Evolutionary conservation across 2,113 vertebrate species (phyloP).

Genomic region (Archocentrus centrarchus): DNA sequence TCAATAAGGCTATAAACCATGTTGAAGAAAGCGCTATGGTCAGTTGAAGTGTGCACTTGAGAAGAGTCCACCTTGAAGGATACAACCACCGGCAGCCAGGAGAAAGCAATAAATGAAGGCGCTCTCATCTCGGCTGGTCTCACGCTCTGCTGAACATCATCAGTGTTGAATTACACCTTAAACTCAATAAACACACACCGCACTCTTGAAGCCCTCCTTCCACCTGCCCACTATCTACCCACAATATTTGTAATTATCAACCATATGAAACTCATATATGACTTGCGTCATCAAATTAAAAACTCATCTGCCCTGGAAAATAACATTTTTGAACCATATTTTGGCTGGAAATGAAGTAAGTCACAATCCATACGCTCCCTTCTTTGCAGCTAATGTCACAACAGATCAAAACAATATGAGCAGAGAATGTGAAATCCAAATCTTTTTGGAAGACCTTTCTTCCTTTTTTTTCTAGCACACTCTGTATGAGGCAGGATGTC

Average conservation of each 20-base stretch:
- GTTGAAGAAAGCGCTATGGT: slow-evolving; percentile 46
- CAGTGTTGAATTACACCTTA: slow-evolving; percentile 61
- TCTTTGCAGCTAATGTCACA: slow-evolving; percentile 31
- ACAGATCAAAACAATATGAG: slow-evolving; percentile 43
- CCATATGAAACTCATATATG: slow-evolving; percentile 49
- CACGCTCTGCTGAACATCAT: slow-evolving; percentile 68
- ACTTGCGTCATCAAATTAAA: slow-evolving; percentile 31
- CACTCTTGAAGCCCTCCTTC: slow-evolving; percentile 4
- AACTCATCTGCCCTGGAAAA: slow-evolving; percentile 19
- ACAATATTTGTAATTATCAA: slow-evolving; percentile 40
- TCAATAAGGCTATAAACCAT: slow-evolving; percentile 56
- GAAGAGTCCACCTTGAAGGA: slow-evolving; percentile 24
- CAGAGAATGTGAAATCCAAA: slow-evolving; percentile 38
- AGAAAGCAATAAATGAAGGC: slow-evolving; percentile 49
- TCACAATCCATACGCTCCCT: background rate
- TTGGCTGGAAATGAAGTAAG: slow-evolving; percentile 16
- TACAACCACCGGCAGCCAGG: slow-evolving; percentile 15
- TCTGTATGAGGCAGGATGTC: slow-evolving; percentile 56
- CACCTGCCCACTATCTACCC: slow-evolving; percentile 34
- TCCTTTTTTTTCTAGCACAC: slow-evolving; percentile 28
- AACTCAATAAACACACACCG: slow-evolving; percentile 50
- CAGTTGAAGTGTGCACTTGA: slow-evolving; percentile 41
- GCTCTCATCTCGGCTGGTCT: slow-evolving; percentile 49
- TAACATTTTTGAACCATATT: background rate
- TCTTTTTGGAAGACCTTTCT: slow-evolving; percentile 29